Evolutionary conservation across 1,140 invertebrate species (phyloP), one percentile per base, ranked within the genome.

Genomic region (Lordiphosa collinella): DNA sequence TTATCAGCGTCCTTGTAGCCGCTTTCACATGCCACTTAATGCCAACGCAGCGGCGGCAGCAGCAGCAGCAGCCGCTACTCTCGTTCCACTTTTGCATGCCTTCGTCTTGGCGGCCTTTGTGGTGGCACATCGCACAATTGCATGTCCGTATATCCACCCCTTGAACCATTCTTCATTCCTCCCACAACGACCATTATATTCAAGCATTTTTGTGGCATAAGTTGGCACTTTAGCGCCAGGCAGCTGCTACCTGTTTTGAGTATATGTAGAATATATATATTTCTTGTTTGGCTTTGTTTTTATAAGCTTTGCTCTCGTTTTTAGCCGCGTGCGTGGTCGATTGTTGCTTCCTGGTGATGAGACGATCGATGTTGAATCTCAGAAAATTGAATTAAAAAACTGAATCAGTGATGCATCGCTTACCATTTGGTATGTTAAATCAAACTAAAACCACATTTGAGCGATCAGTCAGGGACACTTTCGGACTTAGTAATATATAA

Each of bases 11-110:
- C 78, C 78, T 84, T 84, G 78, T 69, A 70, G 60, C 59, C 64
- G 50, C 58, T 84, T 76, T 73, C 79, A 84, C 79, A 84, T 84
- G 78, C 78, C 78, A 84, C 78, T 84, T 84, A 84, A 84, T 84
- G 78, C 78, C 78, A 79, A 80, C 69, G 78, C 78, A 69, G 67
- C 71, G 74, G 47, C 40, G 12, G 56, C 31, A 41, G 18, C 29
- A 43, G 29, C 22, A 13, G 29, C 25, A 12, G 25, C 43, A 34
- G 40, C 32, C 22, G 22, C 22, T 25, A 25, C 22, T 40, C 53
- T 66, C 71, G 76, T 76, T 63, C 75, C 71, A 80, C 76, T 80
- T 80, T 80, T 66, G 55, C 72, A 48, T 48, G 46, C 6, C 31
- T n/a, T 29, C 22, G 41, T 44, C 41, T 44, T 44, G 41, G 41